phyloP scores from a whole-genome alignment of 2,797 vertebrate species.

The Fistularia tabacaria region DNA sequence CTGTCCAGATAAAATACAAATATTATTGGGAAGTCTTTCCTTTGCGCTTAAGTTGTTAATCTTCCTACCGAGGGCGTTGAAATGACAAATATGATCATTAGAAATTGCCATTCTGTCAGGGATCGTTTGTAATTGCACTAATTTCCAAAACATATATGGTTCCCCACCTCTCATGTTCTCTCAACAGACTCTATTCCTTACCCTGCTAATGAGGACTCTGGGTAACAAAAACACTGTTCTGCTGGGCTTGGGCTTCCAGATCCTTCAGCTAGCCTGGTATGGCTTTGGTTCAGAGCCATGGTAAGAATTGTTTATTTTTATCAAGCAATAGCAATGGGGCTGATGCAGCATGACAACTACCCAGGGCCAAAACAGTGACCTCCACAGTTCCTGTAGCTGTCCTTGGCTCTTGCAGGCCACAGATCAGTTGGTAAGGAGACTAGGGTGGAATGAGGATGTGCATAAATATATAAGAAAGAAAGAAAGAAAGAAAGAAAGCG shows the following conservation, averaged over 20 bases:
- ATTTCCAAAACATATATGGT: too few relatives aligned
- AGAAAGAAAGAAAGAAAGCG: too few relatives aligned
- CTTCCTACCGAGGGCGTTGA: not conserved
- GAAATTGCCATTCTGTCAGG: too few relatives aligned
- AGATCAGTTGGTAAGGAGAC: too few relatives aligned
- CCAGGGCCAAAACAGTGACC: too few relatives aligned
- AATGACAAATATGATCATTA: not conserved
- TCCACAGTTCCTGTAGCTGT: too few relatives aligned
- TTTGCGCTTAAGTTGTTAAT: not conserved
- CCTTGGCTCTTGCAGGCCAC: too few relatives aligned
- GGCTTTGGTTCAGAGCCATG: constrained; percentile 91
- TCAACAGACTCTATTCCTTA: constrained; percentile 85
- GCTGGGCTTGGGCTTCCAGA: constrained; percentile 89
- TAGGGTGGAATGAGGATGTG: too few relatives aligned
- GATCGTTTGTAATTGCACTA: too few relatives aligned
- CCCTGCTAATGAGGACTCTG: constrained; percentile 87
- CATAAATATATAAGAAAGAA: too few relatives aligned
- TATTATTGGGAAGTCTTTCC: not conserved
- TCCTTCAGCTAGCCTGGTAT: constrained; percentile 90
- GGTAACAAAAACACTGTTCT: constrained; percentile 96
- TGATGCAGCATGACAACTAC: too few relatives aligned
- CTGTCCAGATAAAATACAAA: too few relatives aligned
- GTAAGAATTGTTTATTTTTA: constrained; percentile 70
- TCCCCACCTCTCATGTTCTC: not conserved
- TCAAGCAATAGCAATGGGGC: not conserved